Conservation (phyloP, 2,113 vertebrate genomes). For the Spermophilus dauricus region DNA sequence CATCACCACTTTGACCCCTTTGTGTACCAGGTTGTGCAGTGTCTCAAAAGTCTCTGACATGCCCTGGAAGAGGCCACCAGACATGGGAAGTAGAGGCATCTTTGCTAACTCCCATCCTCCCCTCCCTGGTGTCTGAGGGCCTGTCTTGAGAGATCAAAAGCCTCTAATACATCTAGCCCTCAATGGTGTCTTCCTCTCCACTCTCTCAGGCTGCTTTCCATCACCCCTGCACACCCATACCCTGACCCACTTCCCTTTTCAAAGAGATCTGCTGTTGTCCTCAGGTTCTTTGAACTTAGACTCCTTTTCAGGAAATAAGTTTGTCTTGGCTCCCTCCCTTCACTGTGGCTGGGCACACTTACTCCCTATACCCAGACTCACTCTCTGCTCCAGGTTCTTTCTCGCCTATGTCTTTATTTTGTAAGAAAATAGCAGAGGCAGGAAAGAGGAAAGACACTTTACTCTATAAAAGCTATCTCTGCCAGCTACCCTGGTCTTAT, state of each 20-base stretch:
- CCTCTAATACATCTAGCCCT: not conserved
- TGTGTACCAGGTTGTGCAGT: slow-evolving; percentile 96
- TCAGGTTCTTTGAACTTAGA: not conserved
- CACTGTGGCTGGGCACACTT: not conserved
- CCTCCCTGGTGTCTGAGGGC: not conserved
- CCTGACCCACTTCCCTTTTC: not conserved
- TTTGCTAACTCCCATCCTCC: not conserved
- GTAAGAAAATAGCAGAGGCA: not conserved
- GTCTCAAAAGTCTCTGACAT: slow-evolving; percentile 99
- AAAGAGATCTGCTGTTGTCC: not conserved
- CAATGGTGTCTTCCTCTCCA: not conserved
- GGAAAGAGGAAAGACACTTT: not conserved
- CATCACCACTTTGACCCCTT: slow-evolving; percentile 99
- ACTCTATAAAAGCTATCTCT: not conserved
- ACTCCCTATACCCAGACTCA: not conserved
- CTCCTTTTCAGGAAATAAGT: not conserved
- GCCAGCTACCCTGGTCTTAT: not conserved
- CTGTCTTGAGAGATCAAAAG: not conserved
- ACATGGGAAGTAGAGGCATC: not conserved
- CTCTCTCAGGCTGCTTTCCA: not conserved
- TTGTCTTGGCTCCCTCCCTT: not conserved
- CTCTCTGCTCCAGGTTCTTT: not conserved
- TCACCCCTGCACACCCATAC: not conserved
- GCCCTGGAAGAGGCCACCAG: slow-evolving; percentile 87
- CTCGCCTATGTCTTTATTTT: not conserved